Evolutionary conservation across 1,140 invertebrate genomes (phyloP).

Genomic region (Drosophila bocqueti): DNA sequence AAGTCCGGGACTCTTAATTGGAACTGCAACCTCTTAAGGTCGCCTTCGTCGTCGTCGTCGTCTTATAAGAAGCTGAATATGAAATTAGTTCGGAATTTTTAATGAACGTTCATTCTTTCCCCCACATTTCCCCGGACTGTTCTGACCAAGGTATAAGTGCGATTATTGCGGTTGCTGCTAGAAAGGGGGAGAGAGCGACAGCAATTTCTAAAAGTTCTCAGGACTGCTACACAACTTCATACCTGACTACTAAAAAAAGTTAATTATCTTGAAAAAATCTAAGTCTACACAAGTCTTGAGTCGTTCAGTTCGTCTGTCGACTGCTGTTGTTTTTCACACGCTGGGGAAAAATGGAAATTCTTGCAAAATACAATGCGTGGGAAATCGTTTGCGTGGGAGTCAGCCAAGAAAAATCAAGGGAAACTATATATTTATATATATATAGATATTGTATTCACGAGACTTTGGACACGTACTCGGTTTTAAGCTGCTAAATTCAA

Average conservation of each 20-base stretch:
- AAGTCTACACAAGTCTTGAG: slow-evolving; percentile 63
- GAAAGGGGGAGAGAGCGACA: slow-evolving; percentile 22
- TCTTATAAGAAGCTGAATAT: slow-evolving; percentile 82
- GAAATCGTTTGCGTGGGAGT: slow-evolving; percentile 74
- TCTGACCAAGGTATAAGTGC: slow-evolving; percentile 42
- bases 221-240: slow-evolving; percentile 67
- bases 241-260: slow-evolving; percentile 52
- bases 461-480: slow-evolving; percentile 29
- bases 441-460: slow-evolving; percentile 23
- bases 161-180: slow-evolving; percentile 54
- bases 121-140: slow-evolving; percentile 53
- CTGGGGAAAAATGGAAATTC: slow-evolving; percentile 73
- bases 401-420: slow-evolving; percentile 50
- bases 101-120: slow-evolving; percentile 72
- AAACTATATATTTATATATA: slow-evolving; percentile 52
- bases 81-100: slow-evolving; percentile 82
- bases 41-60: slow-evolving; percentile 31
- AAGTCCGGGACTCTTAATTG: slow-evolving; percentile 53
- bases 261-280: slow-evolving; percentile 81
- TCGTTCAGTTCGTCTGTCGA: slow-evolving; percentile 36
- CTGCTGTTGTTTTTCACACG: slow-evolving; percentile 77
- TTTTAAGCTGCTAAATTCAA: slow-evolving; percentile 7
- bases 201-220: slow-evolving; percentile 71
- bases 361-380: slow-evolving; percentile 75
- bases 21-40: slow-evolving; percentile 76